Percentiles rank a stretch among this genome's conserved stretches.
Evolutionary conservation across 2,888 invertebrate genomes (phyloP).

Genomic region (Phytoseiulus persimilis): DNA sequence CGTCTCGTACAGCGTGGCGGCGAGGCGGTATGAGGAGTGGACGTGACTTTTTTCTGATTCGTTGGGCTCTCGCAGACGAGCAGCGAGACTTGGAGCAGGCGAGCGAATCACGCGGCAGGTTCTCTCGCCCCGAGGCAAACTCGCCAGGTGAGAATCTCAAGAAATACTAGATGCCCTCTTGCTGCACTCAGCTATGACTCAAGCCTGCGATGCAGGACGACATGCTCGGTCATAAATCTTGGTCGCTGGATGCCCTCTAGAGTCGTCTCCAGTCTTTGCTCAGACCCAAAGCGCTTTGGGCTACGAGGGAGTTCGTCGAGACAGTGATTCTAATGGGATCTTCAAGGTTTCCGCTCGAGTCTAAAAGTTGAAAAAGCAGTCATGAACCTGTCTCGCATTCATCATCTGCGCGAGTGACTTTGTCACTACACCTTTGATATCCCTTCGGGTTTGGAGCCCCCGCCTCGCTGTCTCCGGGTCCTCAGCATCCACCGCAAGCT

Average conservation of each 20-base stretch:
- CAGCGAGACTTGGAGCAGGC: too few species aligned
- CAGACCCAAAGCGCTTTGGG: not conserved
- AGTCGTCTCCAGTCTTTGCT: not conserved
- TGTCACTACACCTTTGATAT: not conserved
- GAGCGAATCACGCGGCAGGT: not conserved
- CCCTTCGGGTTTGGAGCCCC: not conserved
- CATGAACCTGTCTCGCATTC: not conserved
- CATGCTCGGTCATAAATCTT: not conserved
- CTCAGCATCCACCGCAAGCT: not conserved
- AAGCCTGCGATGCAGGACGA: not conserved
- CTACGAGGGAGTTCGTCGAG: not conserved
- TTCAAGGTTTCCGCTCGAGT: not conserved
- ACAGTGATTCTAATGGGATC: not conserved
- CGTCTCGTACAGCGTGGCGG: not conserved
- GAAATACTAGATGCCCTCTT: not conserved
- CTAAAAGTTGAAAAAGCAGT: not conserved
- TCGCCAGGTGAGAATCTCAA: not conserved
- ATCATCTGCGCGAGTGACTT: not conserved
- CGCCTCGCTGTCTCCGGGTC: not conserved
- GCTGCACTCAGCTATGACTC: not conserved
- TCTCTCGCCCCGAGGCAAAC: not conserved
- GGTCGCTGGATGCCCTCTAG: not conserved
- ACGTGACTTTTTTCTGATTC: not conserved
- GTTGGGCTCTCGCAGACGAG: not conserved
- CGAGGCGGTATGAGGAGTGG: not conserved